A percentile compares a stretch with the other conserved stretches of the same genome.
phyloP scores from a whole-genome alignment of 2,113 vertebrate species.

The Scalopus aquaticus region DNA sequence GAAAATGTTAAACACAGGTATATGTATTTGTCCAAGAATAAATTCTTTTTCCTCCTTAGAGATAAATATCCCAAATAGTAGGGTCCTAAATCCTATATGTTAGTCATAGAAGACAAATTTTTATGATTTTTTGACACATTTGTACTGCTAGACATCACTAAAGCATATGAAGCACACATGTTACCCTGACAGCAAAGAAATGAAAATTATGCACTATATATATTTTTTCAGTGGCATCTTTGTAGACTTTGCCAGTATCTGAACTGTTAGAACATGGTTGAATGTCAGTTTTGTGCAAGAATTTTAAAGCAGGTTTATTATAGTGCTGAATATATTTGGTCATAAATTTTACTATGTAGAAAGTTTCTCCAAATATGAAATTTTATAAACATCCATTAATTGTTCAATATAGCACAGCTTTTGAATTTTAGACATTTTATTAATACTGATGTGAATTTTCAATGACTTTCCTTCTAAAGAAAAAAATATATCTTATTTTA shows the following conservation, averaged over 20 bases:
- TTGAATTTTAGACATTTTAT: conserved; percentile 49
- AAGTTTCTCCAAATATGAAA: conserved; percentile 62
- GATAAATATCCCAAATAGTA: conserved; percentile 66
- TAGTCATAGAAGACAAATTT: conserved; percentile 77
- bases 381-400: conserved; percentile 72
- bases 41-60: conserved; percentile 56
- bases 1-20: not conserved
- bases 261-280: conserved; percentile 77
- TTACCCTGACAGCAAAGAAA: conserved; percentile 79
- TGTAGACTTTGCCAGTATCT: conserved; percentile 75
- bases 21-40: conserved; percentile 54
- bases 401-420: conserved; percentile 39
- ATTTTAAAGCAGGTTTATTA: conserved; percentile 72
- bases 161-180: conserved; percentile 76
- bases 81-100: conserved; percentile 70
- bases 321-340: conserved; percentile 59
- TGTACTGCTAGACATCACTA: conserved; percentile 79
- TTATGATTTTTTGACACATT: conserved; percentile 79
- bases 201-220: conserved; percentile 77
- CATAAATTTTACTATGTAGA: conserved; percentile 69
- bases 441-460: not conserved
- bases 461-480: not conserved
- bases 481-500: not conserved
- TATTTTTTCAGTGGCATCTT: conserved; percentile 75
- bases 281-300: conserved; percentile 73